Evolutionary conservation across 2,888 invertebrate genomes (phyloP), one percentile per base, ranked within the genome.

Genomic region (Prenolepis imparis): DNA sequence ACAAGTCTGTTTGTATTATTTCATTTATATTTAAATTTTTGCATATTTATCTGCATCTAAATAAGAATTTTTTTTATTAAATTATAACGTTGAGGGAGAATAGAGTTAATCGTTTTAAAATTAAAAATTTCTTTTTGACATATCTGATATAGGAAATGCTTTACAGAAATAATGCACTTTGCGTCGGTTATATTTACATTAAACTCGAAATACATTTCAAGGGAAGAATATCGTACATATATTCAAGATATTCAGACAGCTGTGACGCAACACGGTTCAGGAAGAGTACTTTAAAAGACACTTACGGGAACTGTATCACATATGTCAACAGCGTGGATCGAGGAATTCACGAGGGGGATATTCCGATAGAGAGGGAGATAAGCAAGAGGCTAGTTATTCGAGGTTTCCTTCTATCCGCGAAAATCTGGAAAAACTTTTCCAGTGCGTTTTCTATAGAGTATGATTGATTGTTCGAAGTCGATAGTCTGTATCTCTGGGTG

Each of bases 231-330:
- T 59, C 72, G 21, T 41, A 36, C 41, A 21, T 52, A 21, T 24
- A 80, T 59, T 80, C 70, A 64, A 59, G 59, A 72, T 80, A 78
- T 70, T 80, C 78, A 70, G 72, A 72, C 72, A 80, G 59, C 59
- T 64, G 78, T 80, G 78, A 80, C 78, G 44, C 57, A 70, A 44
- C 78, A 48, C 72, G 32, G 57, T 57, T 39, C 44, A 11, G 44
- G 18, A 48, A 18, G 59, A 72, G 78, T 70, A 72, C 59, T 80
- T 80, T 80, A 80, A 80, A 72, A 80, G 78, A 80, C 36, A 80
- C 78, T 80, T 80, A 59, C 21, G 44, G 59, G 57, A 70, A 78
- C 70, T 41, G 57, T 80, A 80, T 80, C 72, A 59, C 70, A 72
- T 24, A 36, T 59, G 70, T 80, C 72, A 72, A 80, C 78, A 80